Evolutionary conservation across 2,113 vertebrate species (phyloP), one percentile per base, ranked within the genome.

Genomic region (Myrmecophaga tridactyla): DNA sequence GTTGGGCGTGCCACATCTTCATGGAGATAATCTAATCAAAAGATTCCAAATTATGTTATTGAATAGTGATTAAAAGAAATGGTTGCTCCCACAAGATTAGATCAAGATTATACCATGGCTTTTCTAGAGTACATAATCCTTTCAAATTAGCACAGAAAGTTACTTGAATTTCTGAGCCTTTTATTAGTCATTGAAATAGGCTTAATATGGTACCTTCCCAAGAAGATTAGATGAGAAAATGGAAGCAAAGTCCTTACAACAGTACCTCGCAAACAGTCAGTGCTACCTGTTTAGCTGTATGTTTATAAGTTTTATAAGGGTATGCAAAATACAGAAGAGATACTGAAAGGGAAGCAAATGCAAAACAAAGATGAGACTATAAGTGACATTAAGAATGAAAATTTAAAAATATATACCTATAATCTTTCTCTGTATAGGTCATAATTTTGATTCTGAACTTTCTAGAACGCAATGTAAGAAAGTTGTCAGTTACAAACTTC

Each of bases 291-390:
- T 65, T 46, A 11, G 18, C 1, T 27, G 17, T 31, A 18, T 36
- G 58, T 39, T 76, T 82, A 86, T 83, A 93, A 29, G 67, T 86
- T 67, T 82, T 67, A 69, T 14, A 89, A 76, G 34, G 8, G 12
- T 53, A 17, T 21, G 1, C 18, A 65, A 92, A 82, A 76, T 58
- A 65, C 27, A 73, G 41, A 11, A 27, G 25, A 56, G 62, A 63
- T n/a, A 65, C 3, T 56, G 41, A 87, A 77, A 72, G 12, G 46
- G 43, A 90, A 29, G 15, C 85, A 63, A 48, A 31, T 9, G 0
- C 11, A 75, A 63, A 93, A 65, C 3, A 69, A 48, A 41, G 18
- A n/a, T 78, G 58, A 63, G 18, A 86, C 46, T 78, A 62, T 53
- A 60, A 25, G 21, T 87, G 18, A n/a, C 4, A 78, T 67, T 72